Percentiles rank a stretch among this genome's conserved stretches.
phyloP scores from a whole-genome alignment of 2,113 vertebrate genomes.

The Urocitellus parryii region DNA sequence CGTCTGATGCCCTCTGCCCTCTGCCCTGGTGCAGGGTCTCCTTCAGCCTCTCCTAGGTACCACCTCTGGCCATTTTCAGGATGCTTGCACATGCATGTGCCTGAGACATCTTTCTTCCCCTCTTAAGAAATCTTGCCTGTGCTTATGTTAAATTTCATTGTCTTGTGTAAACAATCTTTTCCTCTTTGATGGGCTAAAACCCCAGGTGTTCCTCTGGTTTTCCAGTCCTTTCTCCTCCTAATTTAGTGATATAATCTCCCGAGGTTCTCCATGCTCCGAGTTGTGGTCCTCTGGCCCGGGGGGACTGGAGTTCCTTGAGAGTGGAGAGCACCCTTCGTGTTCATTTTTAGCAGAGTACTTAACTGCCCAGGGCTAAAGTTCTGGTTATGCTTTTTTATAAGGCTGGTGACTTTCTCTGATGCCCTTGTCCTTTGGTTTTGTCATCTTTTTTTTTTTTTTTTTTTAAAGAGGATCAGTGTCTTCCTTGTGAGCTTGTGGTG shows the following conservation, averaged over 20 bases:
- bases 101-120: background rate
- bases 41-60: background rate
- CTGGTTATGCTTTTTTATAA: background rate
- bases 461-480: too few species aligned
- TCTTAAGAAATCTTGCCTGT: background rate
- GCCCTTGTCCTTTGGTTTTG: background rate
- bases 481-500: background rate
- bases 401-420: background rate
- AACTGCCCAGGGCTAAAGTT: background rate
- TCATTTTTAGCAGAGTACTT: background rate
- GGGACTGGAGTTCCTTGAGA: background rate
- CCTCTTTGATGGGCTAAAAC: background rate
- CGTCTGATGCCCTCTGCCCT: background rate
- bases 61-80: background rate
- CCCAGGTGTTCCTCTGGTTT: background rate
- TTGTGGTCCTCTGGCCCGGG: background rate
- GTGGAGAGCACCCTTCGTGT: background rate
- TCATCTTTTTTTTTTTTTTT: background rate
- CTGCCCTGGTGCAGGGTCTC: background rate
- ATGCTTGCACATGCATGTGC: background rate
- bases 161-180: background rate
- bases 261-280: background rate
- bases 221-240: background rate
- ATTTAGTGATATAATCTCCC: background rate
- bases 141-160: background rate